These are phyloP conservation scores for Crocuta crocuta DNA, from an alignment of 2,113 vertebrate species.

Conservation along the genomic window DNA sequence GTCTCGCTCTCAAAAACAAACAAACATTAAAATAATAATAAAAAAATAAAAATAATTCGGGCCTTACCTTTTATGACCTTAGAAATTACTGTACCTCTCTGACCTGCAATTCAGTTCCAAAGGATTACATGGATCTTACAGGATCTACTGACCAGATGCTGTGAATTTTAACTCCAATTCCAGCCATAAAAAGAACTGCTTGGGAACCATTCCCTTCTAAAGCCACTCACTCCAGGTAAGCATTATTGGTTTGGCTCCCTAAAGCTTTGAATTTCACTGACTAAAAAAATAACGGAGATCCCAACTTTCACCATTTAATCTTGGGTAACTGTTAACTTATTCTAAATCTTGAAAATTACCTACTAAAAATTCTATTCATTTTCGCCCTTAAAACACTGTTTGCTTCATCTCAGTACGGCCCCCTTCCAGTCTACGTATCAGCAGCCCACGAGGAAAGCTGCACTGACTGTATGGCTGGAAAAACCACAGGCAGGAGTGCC, in stretches of 20 bases:
- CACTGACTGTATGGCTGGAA: not conserved
- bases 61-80: not conserved
- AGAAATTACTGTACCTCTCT: not conserved
- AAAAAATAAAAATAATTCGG: not conserved
- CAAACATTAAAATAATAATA: too few species aligned
- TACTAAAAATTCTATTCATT: not conserved
- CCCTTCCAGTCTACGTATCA: not conserved
- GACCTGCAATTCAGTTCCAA: not conserved
- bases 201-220: not conserved
- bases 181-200: not conserved
- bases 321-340: not conserved
- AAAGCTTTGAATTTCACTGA: not conserved
- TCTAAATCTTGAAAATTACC: not conserved
- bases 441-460: not conserved
- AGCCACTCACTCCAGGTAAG: not conserved
- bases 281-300: not conserved
- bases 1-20: too few species aligned
- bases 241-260: not conserved
- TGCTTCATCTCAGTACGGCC: not conserved
- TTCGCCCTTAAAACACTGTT: not conserved
- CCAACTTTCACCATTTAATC: not conserved
- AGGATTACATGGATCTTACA: not conserved
- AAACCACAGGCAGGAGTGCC: not conserved
- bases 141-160: not conserved
- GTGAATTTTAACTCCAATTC: slow-evolving; percentile 3